Base-by-base conservation (phyloP, 2,888 invertebrate genomes). In the Sclerodermus sp. region DNA sequence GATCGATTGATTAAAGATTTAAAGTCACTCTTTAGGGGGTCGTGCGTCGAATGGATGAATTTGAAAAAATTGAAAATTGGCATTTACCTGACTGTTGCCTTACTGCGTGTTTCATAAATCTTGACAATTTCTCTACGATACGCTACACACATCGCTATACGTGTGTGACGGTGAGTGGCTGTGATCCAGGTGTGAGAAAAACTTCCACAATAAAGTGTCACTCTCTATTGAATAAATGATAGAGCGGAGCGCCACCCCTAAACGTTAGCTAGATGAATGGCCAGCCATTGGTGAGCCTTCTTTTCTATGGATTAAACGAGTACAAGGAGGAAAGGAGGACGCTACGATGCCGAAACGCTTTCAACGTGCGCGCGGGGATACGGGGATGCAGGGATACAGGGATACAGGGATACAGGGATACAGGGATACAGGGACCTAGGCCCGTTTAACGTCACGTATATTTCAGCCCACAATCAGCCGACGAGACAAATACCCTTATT, bases 401-500 rank as follows among this genome's bases (percentile, higher is more conserved):
- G n/a, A 45, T 18, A 17, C 39, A 17, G 41, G 29, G 23, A 8
- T 29, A 45, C 37, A 37, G n/a, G n/a, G n/a, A n/a, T 23, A 5
- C 23, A 23, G 23, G 8, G 23, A 23, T 23, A 8, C 23, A 38
- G 18, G 42, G 42, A 37, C 23, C 23, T 23, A 23, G 49, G 57
- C 55, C 62, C 66, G 64, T 74, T 71, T 70, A 72, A 67, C 70
- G 60, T 70, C 68, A 62, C 68, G 62, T 70, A 73, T 71, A 73
- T 71, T 73, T 73, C 70, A 73, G 61, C 67, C 70, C 64, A 70
- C 70, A 72, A 74, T 74, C 71, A 64, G 59, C 45, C 54, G 54
- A 55, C 73, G 69, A 72, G 71, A 76, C 75, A 74, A 75, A 77
- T 72, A 72, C 74, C 73, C 75, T 74, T 76, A 77, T 77, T 77